Base-by-base conservation (phyloP, 2,113 vertebrate genomes). In the Elanoides forficatus region DNA sequence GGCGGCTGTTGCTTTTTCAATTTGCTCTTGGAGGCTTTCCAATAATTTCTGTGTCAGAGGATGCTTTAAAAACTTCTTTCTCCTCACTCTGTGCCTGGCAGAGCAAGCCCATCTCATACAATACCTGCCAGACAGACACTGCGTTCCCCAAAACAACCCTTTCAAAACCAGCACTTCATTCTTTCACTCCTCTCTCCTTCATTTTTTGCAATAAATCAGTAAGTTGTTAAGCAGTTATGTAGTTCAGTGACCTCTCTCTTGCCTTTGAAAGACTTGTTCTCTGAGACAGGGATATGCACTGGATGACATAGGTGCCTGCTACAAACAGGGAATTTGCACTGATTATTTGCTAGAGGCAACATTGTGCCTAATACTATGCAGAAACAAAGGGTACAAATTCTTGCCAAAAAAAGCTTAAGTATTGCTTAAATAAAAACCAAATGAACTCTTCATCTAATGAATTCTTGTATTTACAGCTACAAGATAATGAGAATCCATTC, bases 1-100 rank as follows among this genome's bases (percentile, higher is more conserved):
- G 55, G 71, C 27, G 53, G 86, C 66, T 93, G 66, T 83, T 96
- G 89, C 84, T 93, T 97, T 96, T 96, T 93, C 91, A 96, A 56
- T 96, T 95, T 95, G 93, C 78, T 85, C 78, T 88, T 97, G 96
- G 91, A 96, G 71, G n/a, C 50, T 73, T 90, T 94, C 95, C 94
- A 96, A 59, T 67, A 91, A 96, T 95, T 90, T 95, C 96, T 94
- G 81, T 91, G 94, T 93, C 94, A 97, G 70, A 90, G 55, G 55
- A 96, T 91, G 81, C 86, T 95, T 96, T 88, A 95, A 82, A 76
- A 95, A 87, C 58, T 89, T 87, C 79, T 93, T 95, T 82, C 78
- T 89, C 40, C 30, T 85, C 55, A 26, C 70, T 80, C 68, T 65
- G 68, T 25, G 76, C 53, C 86, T 89, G 48, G 84, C 58, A 87